These are phyloP conservation scores for Drosophila pruinosa DNA, from an alignment of 1,140 invertebrate species.

Conservation along the genomic window DNA sequence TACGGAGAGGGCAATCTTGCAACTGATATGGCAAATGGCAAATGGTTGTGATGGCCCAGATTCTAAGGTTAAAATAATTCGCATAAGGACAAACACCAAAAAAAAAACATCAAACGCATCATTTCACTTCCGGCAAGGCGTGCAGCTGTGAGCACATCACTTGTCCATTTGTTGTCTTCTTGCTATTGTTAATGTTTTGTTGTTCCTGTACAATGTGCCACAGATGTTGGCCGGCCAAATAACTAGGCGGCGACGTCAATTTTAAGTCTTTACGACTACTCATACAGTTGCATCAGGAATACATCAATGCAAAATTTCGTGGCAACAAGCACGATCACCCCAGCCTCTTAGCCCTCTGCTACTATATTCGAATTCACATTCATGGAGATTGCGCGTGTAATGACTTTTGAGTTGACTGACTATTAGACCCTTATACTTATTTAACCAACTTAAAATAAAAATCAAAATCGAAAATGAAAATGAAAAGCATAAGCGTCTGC, in stretches of 20 bases:
- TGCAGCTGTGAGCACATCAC: constrained; percentile 32
- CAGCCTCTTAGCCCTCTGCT: too few relatives aligned
- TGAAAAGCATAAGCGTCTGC: background rate
- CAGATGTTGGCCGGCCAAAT: constrained; percentile 57
- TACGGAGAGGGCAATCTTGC: background rate
- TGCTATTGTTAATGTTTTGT: background rate
- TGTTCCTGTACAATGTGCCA: constrained; percentile 45
- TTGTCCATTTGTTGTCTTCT: background rate
- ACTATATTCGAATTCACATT: background rate
- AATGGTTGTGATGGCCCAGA: background rate
- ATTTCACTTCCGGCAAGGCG: constrained; percentile 70
- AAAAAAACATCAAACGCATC: constrained; percentile 67
- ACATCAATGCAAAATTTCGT: constrained; percentile 49
- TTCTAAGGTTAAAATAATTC: constrained; percentile 9
- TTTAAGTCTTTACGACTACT: constrained; percentile 24
- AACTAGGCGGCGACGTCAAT: constrained; percentile 53
- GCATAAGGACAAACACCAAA: constrained; percentile 44
- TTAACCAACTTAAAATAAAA: constrained; percentile 18
- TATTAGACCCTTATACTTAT: background rate
- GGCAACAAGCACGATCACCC: constrained; percentile 18
- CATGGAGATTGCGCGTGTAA: constrained; percentile 16
- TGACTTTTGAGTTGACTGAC: constrained; percentile 11
- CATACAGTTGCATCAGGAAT: constrained; percentile 37
- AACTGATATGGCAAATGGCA: constrained; percentile 2
- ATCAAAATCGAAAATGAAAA: constrained; percentile 11